A percentile compares a stretch with the other conserved stretches of the same genome.
Evolutionary conservation across 2,888 invertebrate species (phyloP).

Genomic region (Torymus aiolomorphi): DNA sequence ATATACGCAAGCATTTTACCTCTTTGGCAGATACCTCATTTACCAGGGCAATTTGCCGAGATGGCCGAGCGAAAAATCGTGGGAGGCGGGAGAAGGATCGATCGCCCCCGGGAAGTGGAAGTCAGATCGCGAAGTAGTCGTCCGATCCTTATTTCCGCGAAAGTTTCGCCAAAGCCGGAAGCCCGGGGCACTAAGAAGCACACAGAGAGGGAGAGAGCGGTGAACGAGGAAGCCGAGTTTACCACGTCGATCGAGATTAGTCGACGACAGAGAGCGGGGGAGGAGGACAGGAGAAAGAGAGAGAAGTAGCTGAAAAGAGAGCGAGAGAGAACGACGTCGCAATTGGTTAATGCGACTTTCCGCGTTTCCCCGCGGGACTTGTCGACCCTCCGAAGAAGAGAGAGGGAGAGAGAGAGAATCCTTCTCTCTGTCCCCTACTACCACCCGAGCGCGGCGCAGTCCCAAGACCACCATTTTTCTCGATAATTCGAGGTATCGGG

Average conservation of each 20-base stretch:
- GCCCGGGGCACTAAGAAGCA: neutral
- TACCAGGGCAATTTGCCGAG: neutral
- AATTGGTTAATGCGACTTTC: constrained; percentile 56
- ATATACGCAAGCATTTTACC: no score
- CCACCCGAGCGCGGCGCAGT: neutral
- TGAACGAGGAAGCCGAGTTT: constrained; percentile 19
- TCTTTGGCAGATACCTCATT: neutral
- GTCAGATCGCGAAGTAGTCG: constrained; percentile 3
- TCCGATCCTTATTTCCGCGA: constrained; percentile 1
- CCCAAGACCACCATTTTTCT: constrained; percentile 55
- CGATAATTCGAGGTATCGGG: constrained; percentile 58
- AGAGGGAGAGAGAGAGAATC: constrained; percentile 8
- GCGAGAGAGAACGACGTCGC: constrained; percentile 40
- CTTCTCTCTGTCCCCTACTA: constrained; percentile 21
- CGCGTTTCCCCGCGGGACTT: constrained; percentile 48
- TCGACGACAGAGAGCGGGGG: constrained; percentile 26
- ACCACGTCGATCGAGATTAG: constrained; percentile 51
- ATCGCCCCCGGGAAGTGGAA: constrained; percentile 7
- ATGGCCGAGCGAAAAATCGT: constrained; percentile 1
- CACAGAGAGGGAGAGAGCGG: neutral
- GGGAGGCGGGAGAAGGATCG: neutral
- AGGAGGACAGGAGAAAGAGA: neutral
- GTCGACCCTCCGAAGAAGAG: constrained; percentile 26
- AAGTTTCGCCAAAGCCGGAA: constrained; percentile 27
- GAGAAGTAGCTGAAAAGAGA: constrained; percentile 25